phyloP scores from a whole-genome alignment of 2,797 vertebrate genomes.

The Pempheris klunzingeri region DNA sequence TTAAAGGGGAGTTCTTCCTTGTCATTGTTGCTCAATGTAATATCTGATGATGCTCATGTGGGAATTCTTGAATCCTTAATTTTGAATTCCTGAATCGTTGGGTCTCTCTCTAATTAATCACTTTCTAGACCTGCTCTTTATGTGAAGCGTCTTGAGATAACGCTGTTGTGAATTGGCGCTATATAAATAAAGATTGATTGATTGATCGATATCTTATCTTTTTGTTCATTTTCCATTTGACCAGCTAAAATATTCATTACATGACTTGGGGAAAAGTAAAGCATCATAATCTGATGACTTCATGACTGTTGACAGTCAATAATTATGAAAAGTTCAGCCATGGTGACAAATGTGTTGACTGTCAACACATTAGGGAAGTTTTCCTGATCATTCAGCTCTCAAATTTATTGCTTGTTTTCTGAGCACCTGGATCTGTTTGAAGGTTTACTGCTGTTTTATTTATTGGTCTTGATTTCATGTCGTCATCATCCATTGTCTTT shows the following conservation, averaged over 20 bases:
- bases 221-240: not conserved
- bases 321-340: slow-evolving; percentile 4
- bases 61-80: no score
- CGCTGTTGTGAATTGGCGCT: no score
- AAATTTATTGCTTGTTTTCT: not conserved
- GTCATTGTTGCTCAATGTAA: no score
- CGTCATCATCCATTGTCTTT: not conserved
- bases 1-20: no score
- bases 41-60: no score
- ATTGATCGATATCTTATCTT: not conserved
- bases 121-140: no score
- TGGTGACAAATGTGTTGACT: slow-evolving; percentile 30
- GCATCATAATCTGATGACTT: slow-evolving; percentile 2
- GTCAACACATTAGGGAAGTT: not conserved
- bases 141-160: no score
- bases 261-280: not conserved
- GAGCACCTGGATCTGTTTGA: no score
- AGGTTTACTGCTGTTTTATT: not conserved
- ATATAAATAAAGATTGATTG: no score
- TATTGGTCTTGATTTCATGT: not conserved
- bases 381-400: not conserved
- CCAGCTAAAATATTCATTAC: not conserved
- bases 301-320: slow-evolving; percentile 49
- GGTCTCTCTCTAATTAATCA: no score
- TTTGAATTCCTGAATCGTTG: no score